phyloP scores from a whole-genome alignment of 2,113 vertebrate species.

The Lycaon pictus region DNA sequence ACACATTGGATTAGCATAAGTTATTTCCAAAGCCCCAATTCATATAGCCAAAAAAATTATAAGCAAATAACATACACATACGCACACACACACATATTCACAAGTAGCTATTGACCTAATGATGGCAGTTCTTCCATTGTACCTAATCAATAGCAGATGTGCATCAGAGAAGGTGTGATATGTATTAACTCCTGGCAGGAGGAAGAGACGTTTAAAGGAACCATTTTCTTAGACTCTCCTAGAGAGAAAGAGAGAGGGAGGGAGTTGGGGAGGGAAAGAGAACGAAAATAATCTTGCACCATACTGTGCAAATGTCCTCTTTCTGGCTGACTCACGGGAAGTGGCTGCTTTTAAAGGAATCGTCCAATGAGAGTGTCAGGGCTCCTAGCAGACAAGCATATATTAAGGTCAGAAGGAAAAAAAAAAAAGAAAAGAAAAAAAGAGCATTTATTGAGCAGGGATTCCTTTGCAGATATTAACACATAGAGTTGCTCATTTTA shows the following conservation, averaged over 20 bases:
- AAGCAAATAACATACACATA: not conserved
- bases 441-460: not conserved
- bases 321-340: not conserved
- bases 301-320: not conserved
- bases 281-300: not conserved
- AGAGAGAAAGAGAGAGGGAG: not conserved
- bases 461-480: not conserved
- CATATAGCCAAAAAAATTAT: slow-evolving; percentile 58
- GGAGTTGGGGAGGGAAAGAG: not conserved
- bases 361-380: not conserved
- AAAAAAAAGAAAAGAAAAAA: not conserved
- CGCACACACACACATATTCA: not conserved
- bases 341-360: not conserved
- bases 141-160: slow-evolving; percentile 56
- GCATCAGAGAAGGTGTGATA: not conserved
- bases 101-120: slow-evolving; percentile 58
- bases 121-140: slow-evolving; percentile 12
- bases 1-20: slow-evolving; percentile 66
- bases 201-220: slow-evolving; percentile 41
- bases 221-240: slow-evolving; percentile 40
- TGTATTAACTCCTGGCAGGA: slow-evolving; percentile 20
- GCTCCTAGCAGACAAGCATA: not conserved
- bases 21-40: slow-evolving; percentile 53
- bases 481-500: not conserved
- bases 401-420: slow-evolving; percentile 30